These are phyloP conservation scores for Apantesis nais DNA, from an alignment of 2,888 invertebrate species.

Conservation along the genomic window DNA sequence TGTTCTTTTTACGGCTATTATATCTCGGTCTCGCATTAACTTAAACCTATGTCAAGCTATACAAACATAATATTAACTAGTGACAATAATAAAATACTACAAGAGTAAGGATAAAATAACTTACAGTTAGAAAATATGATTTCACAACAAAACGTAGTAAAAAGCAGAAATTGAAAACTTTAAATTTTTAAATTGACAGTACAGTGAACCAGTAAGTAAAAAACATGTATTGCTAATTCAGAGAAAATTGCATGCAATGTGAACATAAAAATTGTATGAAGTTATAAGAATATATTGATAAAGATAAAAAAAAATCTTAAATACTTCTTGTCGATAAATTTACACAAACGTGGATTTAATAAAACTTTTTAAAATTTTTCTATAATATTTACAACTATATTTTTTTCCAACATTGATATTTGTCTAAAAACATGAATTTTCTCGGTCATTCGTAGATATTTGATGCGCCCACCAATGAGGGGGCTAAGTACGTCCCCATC, in stretches of 20 bases:
- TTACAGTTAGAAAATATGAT: not conserved
- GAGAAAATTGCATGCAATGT: not conserved
- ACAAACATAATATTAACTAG: too few relatives aligned
- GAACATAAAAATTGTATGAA: not conserved
- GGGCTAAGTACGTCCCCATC: constrained; percentile 30
- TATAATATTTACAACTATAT: not conserved
- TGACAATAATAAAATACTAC: too few relatives aligned
- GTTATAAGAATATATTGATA: not conserved
- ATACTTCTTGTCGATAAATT: too few relatives aligned
- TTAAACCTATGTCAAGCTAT: too few relatives aligned
- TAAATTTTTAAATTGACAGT: too few relatives aligned
- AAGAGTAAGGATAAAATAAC: not conserved
- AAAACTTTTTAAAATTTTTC: too few relatives aligned
- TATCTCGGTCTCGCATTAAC: too few relatives aligned
- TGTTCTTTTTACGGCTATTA: not conserved
- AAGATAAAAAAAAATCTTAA: not conserved
- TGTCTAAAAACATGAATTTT: not conserved
- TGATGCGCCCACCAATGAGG: constrained; percentile 1
- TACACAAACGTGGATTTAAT: too few relatives aligned
- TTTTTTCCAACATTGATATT: not conserved
- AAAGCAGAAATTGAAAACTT: too few relatives aligned
- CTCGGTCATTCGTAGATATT: not conserved
- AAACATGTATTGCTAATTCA: not conserved
- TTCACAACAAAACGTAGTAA: too few relatives aligned
- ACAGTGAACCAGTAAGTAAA: too few relatives aligned